Evolutionary conservation across 2,113 vertebrate species (phyloP), one percentile per base, ranked within the genome.

Genomic region (Crotalus helleri): DNA sequence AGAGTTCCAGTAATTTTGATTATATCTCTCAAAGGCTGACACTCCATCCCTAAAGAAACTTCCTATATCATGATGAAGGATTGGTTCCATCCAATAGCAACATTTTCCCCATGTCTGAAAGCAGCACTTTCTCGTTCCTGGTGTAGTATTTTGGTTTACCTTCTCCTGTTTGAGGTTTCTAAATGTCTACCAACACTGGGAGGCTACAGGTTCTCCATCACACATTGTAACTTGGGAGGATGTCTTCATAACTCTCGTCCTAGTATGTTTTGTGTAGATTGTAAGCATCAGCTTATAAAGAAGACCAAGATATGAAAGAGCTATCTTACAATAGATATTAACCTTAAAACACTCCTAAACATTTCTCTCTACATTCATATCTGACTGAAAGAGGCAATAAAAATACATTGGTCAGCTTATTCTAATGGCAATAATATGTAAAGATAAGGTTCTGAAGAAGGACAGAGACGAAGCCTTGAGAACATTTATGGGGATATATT

Each of bases 401-500:
- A 91, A 85, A 91, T 91, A 23, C 12, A 81, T 90, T 44, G 33
- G 74, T 81, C n/a, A 85, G 11, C 61, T 81, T 49, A 11, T 15
- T 19, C 74, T 44, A 81, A n/a, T 92, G 59, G 21, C 49, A 89
- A 39, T 69, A 17, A 19, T 81, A 12, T 92, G 15, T 58, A 39
- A 89, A 61, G 24, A 53, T 17, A 49, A 19, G 61, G 2, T 21
- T 92, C 69, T 89, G 49, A 85, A 90, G 17, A n/a, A 69, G 51
- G 87, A 9, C 87, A 57, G 44, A 57, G 24, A 46, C 10, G 51
- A 55, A 39, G 21, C 64, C 58, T 58, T 89, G 39, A 69, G 87
- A 58, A 81, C 81, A 58, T 88, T 88, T 88, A 55, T 88, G 7
- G 91, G 44, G 85, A 92, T 88, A 88, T 55, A 57, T 92, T 74